phyloP scores from a whole-genome alignment of 1,140 invertebrate genomes.

The Linepithema humile region DNA sequence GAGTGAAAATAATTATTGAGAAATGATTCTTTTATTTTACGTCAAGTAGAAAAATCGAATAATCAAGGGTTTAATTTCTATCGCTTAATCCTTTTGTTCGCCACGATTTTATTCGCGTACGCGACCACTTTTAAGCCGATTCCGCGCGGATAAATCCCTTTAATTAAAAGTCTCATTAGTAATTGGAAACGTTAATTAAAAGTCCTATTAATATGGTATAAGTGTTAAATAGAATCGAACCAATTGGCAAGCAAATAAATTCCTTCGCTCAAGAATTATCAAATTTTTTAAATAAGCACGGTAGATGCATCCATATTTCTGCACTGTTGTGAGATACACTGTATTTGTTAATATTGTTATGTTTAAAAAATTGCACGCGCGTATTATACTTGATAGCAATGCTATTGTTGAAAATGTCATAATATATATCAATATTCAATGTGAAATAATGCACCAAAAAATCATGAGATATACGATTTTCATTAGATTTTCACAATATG shows the following conservation, averaged over 20 bases:
- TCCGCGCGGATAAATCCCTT: constrained; percentile 52
- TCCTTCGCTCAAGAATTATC: neutral
- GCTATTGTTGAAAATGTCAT: neutral
- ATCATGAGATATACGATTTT: neutral
- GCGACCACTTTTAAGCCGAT: constrained; percentile 48
- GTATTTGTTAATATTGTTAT: neutral
- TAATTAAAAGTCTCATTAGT: constrained; percentile 66
- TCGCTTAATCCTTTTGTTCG: constrained; percentile 33
- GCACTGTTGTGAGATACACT: neutral
- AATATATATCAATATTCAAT: neutral
- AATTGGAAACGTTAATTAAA: constrained; percentile 62
- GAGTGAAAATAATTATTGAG: constrained; percentile 25
- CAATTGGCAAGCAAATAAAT: neutral
- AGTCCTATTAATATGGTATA: constrained; percentile 22
- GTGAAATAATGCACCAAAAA: constrained; percentile 2
- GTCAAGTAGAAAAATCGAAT: constrained; percentile 36
- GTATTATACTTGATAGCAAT: neutral
- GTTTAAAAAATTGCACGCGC: too few species aligned
- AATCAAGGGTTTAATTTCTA: constrained; percentile 32
- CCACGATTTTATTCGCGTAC: constrained; percentile 43
- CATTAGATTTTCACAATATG: neutral
- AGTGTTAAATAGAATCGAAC: neutral
- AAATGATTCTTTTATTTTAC: neutral
- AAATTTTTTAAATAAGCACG: neutral
- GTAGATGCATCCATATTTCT: neutral